Percentiles rank a stretch among this genome's conserved stretches.
Conservation (phyloP, 2,113 vertebrate species). For the Rissa tridactyla region DNA sequence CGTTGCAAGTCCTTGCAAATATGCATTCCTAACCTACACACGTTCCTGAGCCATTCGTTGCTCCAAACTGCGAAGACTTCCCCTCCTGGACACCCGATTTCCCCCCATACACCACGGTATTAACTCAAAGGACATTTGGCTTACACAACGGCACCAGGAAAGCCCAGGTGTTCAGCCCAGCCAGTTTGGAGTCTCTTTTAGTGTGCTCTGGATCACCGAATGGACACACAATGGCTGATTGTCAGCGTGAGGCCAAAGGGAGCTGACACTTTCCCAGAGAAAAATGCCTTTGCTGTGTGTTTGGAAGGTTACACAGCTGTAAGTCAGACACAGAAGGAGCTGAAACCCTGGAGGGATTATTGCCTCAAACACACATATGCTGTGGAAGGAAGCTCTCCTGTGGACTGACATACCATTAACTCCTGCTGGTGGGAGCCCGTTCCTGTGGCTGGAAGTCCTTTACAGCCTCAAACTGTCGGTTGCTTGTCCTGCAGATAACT, state of each 20-base stretch:
- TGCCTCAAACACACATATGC: constrained; percentile 3
- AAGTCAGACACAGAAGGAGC: neutral
- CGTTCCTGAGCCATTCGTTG: neutral
- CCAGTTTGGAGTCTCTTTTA: neutral
- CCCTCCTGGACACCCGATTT: neutral
- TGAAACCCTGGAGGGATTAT: constrained; percentile 19
- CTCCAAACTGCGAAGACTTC: neutral
- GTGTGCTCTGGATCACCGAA: neutral
- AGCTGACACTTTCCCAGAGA: constrained; percentile 46
- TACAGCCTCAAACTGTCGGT: neutral
- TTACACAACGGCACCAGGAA: neutral
- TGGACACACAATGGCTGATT: neutral
- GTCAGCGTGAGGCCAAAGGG: constrained; percentile 15
- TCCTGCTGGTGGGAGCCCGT: constrained; percentile 49
- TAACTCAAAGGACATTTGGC: neutral
- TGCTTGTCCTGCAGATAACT: neutral
- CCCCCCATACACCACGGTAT: neutral
- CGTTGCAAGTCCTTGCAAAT: neutral
- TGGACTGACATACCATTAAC: neutral
- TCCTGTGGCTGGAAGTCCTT: neutral
- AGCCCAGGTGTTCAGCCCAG: constrained; percentile 1
- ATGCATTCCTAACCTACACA: neutral
- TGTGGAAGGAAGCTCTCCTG: constrained; percentile 19
- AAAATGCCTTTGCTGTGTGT: constrained; percentile 41
- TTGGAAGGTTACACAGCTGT: constrained; percentile 51